Base-by-base conservation (phyloP, 2,113 vertebrate genomes). In the Apteryx owenii region DNA sequence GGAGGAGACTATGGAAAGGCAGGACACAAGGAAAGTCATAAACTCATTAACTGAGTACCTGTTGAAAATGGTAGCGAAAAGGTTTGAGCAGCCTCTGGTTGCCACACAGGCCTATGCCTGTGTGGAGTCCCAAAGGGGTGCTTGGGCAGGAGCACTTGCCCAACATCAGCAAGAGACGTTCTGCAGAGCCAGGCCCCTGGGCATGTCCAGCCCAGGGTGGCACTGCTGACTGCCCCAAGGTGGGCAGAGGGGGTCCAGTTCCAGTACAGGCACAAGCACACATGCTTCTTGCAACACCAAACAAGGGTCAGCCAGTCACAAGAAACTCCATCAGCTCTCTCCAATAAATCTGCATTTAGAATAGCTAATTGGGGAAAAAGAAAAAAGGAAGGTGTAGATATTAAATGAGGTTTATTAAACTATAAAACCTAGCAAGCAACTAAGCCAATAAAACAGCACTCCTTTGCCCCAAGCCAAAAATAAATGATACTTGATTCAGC, bases 211-310 rank as follows among this genome's bases (percentile, higher is more conserved):
- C 65, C 17, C 58, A 51, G 36, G 38, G 18, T 36, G 38, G 50
- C 66, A 44, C 36, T 33, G 42, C 40, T 2, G 3, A 17, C n/a
- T 20, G 65, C 28, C 20, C 17, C n/a, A 10, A 2, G 0, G n/a
- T 3, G 5, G 8, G 25, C 19, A 23, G 36, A 38, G 40, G 84
- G 64, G 42, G 25, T 8, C 29, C 42, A 36, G 38, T 50, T 42
- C 40, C 54, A 42, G 62, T 40, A 70, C 8, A 50, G 56, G n/a
- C 20, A 42, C 16, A 70, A 64, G 70, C 48, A 76, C 7, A 0
- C 3, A 2, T 7, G 2, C 40, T 42, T 48, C 54, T 36, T 50
- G 29, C 26, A 54, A 71, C 5, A 10, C 58, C 26, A 28, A 58
- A 50, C 16, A 56, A 64, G 42, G 8, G 21, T 29, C 50, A 84